Base-by-base conservation (phyloP, 23 tunicate species). In the Phallusia fumigata region DNA sequence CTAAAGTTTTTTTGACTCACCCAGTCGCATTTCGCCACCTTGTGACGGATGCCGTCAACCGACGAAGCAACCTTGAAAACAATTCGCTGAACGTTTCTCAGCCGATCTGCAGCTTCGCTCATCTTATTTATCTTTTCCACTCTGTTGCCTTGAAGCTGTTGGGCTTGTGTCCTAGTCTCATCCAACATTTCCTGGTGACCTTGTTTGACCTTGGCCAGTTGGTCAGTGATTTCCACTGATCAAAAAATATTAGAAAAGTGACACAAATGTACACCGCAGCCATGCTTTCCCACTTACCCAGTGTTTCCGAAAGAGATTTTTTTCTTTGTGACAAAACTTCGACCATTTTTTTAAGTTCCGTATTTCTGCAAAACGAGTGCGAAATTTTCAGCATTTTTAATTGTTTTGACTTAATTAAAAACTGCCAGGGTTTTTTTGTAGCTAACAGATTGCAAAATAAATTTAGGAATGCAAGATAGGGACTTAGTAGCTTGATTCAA, bases 1-100 rank as follows among this genome's bases (percentile, higher is more conserved):
- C n/a, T n/a, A n/a, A n/a, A n/a, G 47, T 3, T 40, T 5, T 40
- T 40, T 5, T 40, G 28, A 8, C 65, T 81, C 77, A 84, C 93
- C 95, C 79, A 75, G 31, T 89, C 88, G 36, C 88, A 80, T 18
- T 85, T 35, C 2, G 78, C 30, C 12, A 85, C 75, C 64, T 84
- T 84, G n/a, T 80, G 65, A 19, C 81, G 81, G 22, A 89, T 73
- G 6, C 83, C 53, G 12, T 52, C 69, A 22, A 84, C 64, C 0
- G 95, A 82, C 36, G 36, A 33, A 13, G 40, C 52, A 24, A 75
- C 88, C 8, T 58, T 36, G 32, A 44, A 53, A 44, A 77, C 22
- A n/a, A 83, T 30, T 11, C 76, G 65, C 40, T 65, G 53, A 24
- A 19, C 0, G 18, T 77, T 50, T 0, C 32, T 0, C 0, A 76